A percentile compares a stretch with the other conserved stretches of the same genome.
phyloP scores from a whole-genome alignment of 2,888 invertebrate genomes.

The Lucinisca nassula region DNA sequence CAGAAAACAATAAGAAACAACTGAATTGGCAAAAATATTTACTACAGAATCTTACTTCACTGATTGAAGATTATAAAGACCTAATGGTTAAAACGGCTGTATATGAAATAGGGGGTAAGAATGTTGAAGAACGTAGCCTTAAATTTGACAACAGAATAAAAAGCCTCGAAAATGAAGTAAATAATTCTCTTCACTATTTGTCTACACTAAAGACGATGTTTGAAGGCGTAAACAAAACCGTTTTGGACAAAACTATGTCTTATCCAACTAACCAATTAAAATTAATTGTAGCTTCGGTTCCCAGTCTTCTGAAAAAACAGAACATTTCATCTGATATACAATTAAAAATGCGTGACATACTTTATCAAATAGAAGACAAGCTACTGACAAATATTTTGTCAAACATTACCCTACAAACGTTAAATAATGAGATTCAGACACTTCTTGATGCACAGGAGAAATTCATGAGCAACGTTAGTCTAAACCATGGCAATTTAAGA shows the following conservation, averaged over 20 bases:
- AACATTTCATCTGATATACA: neutral
- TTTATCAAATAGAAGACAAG: neutral
- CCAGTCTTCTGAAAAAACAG: neutral
- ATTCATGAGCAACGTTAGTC: neutral
- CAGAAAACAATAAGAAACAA: neutral
- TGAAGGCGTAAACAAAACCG: neutral
- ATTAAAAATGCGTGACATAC: neutral
- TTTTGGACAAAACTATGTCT: neutral
- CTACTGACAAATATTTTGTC: neutral
- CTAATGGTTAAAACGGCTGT: neutral
- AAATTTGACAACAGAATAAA: neutral
- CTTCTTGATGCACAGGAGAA: neutral
- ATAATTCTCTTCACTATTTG: neutral
- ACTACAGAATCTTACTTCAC: neutral
- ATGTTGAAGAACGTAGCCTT: neutral
- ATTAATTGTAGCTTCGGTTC: neutral
- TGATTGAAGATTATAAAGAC: neutral
- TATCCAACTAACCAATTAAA: neutral
- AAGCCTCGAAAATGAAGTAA: neutral
- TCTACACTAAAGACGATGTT: neutral
- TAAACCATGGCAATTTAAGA: neutral
- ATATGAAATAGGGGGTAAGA: neutral
- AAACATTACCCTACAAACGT: neutral
- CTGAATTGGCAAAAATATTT: neutral
- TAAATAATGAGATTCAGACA: neutral